Conservation (phyloP, 1,140 invertebrate genomes). For the Adoxophyes honmai region DNA sequence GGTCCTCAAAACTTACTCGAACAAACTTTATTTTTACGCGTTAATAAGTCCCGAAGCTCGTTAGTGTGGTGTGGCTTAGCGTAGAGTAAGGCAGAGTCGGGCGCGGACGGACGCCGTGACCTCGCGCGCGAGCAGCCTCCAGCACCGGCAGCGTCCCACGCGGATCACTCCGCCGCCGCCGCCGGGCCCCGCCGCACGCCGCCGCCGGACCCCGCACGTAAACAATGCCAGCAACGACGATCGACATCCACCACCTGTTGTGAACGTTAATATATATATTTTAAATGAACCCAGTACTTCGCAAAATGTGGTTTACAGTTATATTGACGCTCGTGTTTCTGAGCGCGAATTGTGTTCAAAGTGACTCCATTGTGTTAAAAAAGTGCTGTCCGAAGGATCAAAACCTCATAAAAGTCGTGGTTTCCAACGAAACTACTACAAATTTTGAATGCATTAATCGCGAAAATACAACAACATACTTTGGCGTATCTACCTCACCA, state of each 20-base stretch:
- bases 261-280: constrained; percentile 39
- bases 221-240: constrained; percentile 52
- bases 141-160: constrained; percentile 24
- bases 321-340: neutral
- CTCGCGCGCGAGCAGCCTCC: constrained; percentile 62
- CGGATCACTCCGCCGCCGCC: constrained; percentile 48
- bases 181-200: constrained; percentile 28
- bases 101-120: constrained; percentile 18
- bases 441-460: constrained; percentile 45
- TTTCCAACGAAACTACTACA: constrained; percentile 28
- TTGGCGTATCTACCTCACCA: constrained; percentile 39
- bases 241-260: constrained; percentile 52
- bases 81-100: constrained; percentile 20
- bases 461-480: constrained; percentile 25
- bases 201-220: constrained; percentile 31
- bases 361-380: constrained; percentile 36
- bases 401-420: constrained; percentile 45
- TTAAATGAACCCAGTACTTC: constrained; percentile 1
- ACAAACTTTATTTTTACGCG: neutral
- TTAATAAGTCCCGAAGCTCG: neutral
- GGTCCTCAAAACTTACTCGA: neutral
- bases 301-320: constrained; percentile 39
- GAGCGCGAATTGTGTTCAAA: neutral
- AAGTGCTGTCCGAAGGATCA: constrained; percentile 53
- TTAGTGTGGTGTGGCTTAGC: neutral